Percentiles rank a stretch among this genome's conserved stretches.
These are phyloP conservation scores for Trigoniulus corallinus DNA, from an alignment of 1,140 invertebrate genomes.

Conservation along the genomic window DNA sequence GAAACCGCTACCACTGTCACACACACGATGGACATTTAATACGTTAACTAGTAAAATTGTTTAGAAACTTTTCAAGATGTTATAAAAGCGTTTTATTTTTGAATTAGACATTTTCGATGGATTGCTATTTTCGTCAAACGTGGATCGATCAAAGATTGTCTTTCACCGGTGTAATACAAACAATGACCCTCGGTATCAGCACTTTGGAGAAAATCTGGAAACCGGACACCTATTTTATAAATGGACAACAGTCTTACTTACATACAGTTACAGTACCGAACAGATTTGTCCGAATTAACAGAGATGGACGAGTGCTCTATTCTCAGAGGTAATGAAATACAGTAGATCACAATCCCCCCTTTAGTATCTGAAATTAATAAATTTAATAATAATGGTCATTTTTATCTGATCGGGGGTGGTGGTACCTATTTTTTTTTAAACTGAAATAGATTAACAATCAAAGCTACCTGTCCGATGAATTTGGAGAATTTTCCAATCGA, in stretches of 20 bases:
- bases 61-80: background rate
- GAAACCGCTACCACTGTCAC: too few relatives aligned
- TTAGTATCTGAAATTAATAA: too few relatives aligned
- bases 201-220: slow-evolving; percentile 88
- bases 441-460: slow-evolving; percentile 69
- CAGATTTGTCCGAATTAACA: slow-evolving; percentile 62
- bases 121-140: slow-evolving; percentile 85
- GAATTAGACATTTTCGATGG: slow-evolving; percentile 90
- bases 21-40: too few relatives aligned
- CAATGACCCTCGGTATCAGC: slow-evolving; percentile 70
- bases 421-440: too few relatives aligned
- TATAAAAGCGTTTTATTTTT: too few relatives aligned
- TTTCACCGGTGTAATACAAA: slow-evolving; percentile 46
- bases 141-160: slow-evolving; percentile 68
- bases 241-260: slow-evolving; percentile 81
- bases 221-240: slow-evolving; percentile 87
- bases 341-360: background rate
- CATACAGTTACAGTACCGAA: slow-evolving; percentile 93
- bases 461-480: slow-evolving; percentile 94
- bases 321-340: slow-evolving; percentile 60
- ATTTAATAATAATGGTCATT: too few relatives aligned
- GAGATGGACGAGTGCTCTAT: slow-evolving; percentile 78
- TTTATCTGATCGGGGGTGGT: too few relatives aligned
- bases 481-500: slow-evolving; percentile 95
- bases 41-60: too few relatives aligned